These are phyloP conservation scores for Ommatoiulus sabulosus DNA, from an alignment of 2,888 invertebrate species.

Conservation along the genomic window DNA sequence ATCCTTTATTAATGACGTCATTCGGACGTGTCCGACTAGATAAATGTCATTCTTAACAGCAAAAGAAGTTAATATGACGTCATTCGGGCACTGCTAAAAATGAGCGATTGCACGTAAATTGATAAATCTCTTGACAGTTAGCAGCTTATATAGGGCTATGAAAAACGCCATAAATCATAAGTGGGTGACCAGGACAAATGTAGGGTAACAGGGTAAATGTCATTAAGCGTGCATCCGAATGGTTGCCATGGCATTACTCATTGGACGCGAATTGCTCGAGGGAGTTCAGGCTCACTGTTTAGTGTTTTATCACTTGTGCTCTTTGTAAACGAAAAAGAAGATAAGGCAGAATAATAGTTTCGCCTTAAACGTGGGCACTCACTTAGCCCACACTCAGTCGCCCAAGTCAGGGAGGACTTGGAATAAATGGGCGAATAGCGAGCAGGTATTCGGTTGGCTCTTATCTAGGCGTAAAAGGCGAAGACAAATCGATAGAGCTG, in stretches of 20 bases:
- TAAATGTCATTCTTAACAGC: no score
- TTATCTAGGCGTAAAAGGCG: slow-evolving; percentile 26
- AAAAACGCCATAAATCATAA: no score
- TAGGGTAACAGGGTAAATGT: no score
- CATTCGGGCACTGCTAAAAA: no score
- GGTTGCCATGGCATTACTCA: neutral
- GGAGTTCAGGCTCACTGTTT: neutral
- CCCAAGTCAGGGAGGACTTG: slow-evolving; percentile 9
- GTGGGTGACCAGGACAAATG: no score
- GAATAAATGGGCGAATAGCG: slow-evolving; percentile 25
- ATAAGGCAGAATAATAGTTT: slow-evolving; percentile 18
- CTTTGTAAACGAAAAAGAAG: neutral
- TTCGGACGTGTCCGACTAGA: no score
- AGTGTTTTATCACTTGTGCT: neutral
- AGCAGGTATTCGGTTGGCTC: neutral
- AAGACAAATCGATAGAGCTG: slow-evolving; percentile 27
- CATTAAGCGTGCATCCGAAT: no score
- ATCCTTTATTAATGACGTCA: no score
- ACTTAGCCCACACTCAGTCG: neutral
- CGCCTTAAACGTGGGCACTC: neutral
- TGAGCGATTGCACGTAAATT: no score
- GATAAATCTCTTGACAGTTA: no score
- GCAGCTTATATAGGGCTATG: no score
- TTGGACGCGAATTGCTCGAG: neutral
- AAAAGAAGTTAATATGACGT: no score